Evolutionary conservation across 1,140 invertebrate genomes (phyloP).

Genomic region (Arctopsyche grandis): DNA sequence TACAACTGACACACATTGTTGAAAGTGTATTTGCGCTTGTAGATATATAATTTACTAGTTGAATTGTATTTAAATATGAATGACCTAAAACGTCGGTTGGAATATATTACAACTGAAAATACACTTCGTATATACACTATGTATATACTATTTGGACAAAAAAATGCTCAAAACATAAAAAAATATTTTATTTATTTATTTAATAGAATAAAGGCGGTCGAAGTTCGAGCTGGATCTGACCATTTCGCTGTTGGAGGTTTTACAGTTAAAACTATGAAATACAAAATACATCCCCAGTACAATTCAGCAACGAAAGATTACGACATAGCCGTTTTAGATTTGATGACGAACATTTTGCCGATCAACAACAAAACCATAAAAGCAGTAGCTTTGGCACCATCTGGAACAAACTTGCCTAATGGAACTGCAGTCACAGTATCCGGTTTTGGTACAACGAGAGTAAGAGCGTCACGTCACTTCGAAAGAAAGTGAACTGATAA

Average conservation of each 20-base stretch:
- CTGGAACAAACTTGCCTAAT: conserved; percentile 41
- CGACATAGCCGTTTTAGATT: conserved; percentile 56
- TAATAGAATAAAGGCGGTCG: neutral
- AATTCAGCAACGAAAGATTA: conserved; percentile 57
- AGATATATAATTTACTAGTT: too few relatives aligned
- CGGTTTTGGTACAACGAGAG: conserved; percentile 61
- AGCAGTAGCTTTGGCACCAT: conserved; percentile 48
- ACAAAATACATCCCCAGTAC: conserved; percentile 57
- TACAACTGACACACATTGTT: too few relatives aligned
- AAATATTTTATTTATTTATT: neutral
- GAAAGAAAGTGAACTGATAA: neutral
- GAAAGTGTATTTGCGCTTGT: too few relatives aligned
- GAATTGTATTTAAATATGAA: too few relatives aligned
- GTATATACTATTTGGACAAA: too few relatives aligned
- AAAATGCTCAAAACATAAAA: too few relatives aligned
- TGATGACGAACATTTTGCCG: conserved; percentile 13
- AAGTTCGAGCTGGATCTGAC: conserved; percentile 7
- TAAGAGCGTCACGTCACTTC: conserved; percentile 51
- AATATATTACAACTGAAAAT: too few relatives aligned
- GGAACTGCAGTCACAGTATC: conserved; percentile 57
- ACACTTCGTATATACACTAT: too few relatives aligned
- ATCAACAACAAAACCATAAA: conserved; percentile 43
- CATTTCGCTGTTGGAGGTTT: neutral
- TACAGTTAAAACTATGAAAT: neutral
- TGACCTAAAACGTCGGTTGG: too few relatives aligned